Conservation (phyloP, 2,888 invertebrate species). For the Gerris lacustris region DNA sequence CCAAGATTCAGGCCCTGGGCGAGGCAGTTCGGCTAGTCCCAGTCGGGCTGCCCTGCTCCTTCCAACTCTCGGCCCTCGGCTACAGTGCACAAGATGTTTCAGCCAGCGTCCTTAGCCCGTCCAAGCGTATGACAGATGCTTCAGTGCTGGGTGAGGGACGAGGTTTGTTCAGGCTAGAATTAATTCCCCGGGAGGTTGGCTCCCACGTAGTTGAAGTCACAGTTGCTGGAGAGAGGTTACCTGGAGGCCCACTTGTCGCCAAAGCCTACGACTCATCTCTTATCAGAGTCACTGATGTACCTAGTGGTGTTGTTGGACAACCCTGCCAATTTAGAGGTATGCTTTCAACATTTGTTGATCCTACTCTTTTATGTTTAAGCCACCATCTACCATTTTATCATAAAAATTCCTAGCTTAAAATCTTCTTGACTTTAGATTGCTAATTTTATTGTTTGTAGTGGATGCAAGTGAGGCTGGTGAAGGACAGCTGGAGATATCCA, state of each 20-base stretch:
- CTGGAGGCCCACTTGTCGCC: conserved; percentile 79
- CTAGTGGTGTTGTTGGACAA: conserved; percentile 86
- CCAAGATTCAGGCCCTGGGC: conserved; percentile 65
- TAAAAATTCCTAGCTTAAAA: background rate
- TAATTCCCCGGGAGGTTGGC: conserved; percentile 85
- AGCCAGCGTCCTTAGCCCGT: conserved; percentile 52
- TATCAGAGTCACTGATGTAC: conserved; percentile 87
- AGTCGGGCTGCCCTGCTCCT: conserved; percentile 76
- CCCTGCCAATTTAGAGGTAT: conserved; percentile 91
- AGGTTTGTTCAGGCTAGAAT: conserved; percentile 80
- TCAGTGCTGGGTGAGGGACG: conserved; percentile 65
- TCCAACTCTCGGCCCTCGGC: conserved; percentile 67
- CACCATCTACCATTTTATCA: background rate
- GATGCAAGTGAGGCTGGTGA: conserved; percentile 97
- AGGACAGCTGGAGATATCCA: conserved; percentile 97
- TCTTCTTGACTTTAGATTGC: conserved; percentile 3
- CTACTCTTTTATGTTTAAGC: conserved; percentile 6
- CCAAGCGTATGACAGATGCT: conserved; percentile 68
- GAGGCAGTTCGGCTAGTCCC: conserved; percentile 82
- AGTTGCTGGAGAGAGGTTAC: conserved; percentile 78
- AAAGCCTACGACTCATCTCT: conserved; percentile 90
- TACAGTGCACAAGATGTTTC: conserved; percentile 45
- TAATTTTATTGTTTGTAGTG: conserved; percentile 50
- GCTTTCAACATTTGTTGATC: conserved; percentile 25
- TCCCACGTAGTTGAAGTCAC: conserved; percentile 86